Conservation (phyloP, 2,797 vertebrate species). For the Danio jaintianensis region DNA sequence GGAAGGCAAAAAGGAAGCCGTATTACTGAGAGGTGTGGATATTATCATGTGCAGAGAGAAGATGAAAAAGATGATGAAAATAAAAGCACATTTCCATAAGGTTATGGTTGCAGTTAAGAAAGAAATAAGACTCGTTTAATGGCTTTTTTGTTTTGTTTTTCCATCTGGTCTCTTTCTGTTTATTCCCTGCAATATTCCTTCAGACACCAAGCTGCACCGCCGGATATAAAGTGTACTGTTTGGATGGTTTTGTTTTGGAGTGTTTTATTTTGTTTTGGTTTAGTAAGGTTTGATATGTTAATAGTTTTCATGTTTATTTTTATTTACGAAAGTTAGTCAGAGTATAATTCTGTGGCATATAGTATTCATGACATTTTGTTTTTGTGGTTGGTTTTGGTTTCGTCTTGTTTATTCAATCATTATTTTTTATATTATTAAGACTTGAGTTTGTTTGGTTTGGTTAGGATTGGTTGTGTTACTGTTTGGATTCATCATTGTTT, state of each 20-base stretch:
- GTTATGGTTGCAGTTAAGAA: constrained; percentile 34
- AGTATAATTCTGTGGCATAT: too few species aligned
- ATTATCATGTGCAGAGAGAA: constrained; percentile 31
- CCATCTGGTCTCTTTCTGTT: not conserved
- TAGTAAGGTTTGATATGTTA: too few species aligned
- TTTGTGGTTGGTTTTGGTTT: too few species aligned
- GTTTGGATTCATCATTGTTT: too few species aligned
- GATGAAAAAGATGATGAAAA: constrained; percentile 34
- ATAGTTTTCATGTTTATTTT: too few species aligned
- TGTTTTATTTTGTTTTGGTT: not conserved
- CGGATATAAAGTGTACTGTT: too few species aligned
- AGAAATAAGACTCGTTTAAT: constrained; percentile 33
- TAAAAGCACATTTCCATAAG: constrained; percentile 29
- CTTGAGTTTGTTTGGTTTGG: too few species aligned
- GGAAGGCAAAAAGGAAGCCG: constrained; percentile 14
- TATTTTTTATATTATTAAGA: too few species aligned
- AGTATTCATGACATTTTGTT: too few species aligned
- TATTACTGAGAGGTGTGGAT: constrained; percentile 11
- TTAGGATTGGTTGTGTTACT: too few species aligned
- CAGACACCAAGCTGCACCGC: not conserved
- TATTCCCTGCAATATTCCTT: not conserved
- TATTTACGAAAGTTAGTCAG: too few species aligned
- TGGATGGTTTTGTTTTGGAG: not conserved
- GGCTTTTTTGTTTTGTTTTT: constrained; percentile 24
- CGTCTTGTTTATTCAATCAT: too few species aligned